Evolutionary conservation across 1,140 invertebrate species (phyloP).

Genomic region (Drosophila sechellia): DNA sequence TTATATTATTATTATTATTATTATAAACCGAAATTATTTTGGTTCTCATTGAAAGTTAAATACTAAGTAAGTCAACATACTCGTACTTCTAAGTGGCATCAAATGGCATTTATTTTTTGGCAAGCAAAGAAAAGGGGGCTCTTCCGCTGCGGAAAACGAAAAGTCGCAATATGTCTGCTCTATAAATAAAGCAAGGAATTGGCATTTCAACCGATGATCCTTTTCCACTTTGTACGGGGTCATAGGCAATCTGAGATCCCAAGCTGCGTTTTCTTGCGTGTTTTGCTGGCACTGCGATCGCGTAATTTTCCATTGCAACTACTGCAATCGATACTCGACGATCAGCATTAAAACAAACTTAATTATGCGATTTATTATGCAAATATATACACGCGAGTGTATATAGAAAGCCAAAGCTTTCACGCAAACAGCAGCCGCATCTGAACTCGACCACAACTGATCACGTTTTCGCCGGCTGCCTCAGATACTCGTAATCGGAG

Average conservation of each 20-base stretch:
- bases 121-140: conserved; percentile 7
- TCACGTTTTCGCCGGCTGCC: conserved; percentile 74
- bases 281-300: conserved; percentile 34
- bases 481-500: conserved; percentile 29
- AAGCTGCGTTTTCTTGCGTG: conserved; percentile 23
- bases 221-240: conserved; percentile 6
- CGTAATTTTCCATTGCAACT: conserved; percentile 63
- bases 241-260: conserved; percentile 14
- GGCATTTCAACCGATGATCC: conserved; percentile 3
- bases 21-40: too few relatives aligned
- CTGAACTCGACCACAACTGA: conserved; percentile 58
- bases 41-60: too few relatives aligned
- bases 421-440: conserved; percentile 43
- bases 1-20: too few relatives aligned
- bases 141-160: conserved; percentile 42
- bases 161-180: conserved; percentile 7
- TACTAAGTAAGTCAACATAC: background rate
- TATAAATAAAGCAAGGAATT: conserved; percentile 5
- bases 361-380: conserved; percentile 81
- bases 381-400: conserved; percentile 54
- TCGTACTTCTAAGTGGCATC: background rate
- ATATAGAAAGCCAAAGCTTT: conserved; percentile 52
- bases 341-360: conserved; percentile 65
- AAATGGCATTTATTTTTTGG: conserved; percentile 21
- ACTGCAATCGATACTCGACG: conserved; percentile 23